These are phyloP conservation scores for Lissocephala sabroskyi DNA, from an alignment of 2,888 invertebrate species.

Conservation along the genomic window DNA sequence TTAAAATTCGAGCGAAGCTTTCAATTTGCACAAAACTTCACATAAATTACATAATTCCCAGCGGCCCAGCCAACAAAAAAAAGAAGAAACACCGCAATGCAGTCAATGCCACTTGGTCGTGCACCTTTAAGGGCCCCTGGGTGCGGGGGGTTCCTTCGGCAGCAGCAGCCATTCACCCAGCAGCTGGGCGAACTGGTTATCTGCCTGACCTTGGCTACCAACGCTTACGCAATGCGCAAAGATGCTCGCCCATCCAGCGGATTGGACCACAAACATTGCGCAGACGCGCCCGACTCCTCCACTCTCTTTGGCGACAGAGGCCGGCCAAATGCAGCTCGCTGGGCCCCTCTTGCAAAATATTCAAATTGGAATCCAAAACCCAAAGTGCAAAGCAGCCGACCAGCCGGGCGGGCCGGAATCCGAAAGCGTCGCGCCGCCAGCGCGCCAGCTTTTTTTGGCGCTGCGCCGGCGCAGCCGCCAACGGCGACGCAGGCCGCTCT, in stretches of 20 bases:
- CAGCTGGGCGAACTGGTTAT: not conserved
- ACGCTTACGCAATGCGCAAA: conserved; percentile 24
- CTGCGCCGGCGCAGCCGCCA: conserved; percentile 22
- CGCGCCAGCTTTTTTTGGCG: conserved; percentile 7
- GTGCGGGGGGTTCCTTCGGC: not conserved
- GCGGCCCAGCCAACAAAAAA: conserved; percentile 17
- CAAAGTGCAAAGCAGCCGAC: conserved; percentile 1
- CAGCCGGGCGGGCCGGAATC: conserved; percentile 25
- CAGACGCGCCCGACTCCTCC: conserved; percentile 1
- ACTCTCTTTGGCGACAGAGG: not conserved
- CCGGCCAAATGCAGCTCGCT: no score
- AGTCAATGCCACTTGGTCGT: conserved; percentile 14
- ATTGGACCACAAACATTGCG: not conserved
- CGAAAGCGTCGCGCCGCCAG: conserved; percentile 23
- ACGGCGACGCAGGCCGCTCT: conserved; percentile 17
- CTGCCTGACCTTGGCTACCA: conserved; percentile 41
- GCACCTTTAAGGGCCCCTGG: conserved; percentile 21
- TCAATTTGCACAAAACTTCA: conserved; percentile 64
- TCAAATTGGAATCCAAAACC: not conserved
- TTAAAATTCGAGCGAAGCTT: conserved; percentile 40
- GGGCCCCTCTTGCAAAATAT: no score
- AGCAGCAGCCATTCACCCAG: conserved; percentile 1
- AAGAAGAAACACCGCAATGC: conserved; percentile 4
- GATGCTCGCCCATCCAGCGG: not conserved
- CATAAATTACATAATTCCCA: conserved; percentile 55